Conservation (phyloP, 2,888 invertebrate genomes). For the Acleris cristana region DNA sequence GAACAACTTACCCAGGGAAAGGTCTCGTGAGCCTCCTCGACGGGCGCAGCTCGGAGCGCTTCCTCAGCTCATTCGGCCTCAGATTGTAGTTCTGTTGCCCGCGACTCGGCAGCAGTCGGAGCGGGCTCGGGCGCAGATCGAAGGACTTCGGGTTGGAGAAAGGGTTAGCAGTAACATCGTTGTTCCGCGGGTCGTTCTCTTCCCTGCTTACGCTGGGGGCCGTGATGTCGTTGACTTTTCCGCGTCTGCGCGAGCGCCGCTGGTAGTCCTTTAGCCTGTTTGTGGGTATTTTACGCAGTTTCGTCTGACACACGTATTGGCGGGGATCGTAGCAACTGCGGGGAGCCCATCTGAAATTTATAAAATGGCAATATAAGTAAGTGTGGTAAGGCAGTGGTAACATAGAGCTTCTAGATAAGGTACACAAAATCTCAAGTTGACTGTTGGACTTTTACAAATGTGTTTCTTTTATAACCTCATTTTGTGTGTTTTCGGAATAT, state of each 20-base stretch:
- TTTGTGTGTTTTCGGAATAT: no score
- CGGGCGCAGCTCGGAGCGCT: constrained; percentile 57
- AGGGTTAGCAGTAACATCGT: constrained; percentile 68
- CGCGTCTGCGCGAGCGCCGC: constrained; percentile 78
- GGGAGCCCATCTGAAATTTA: constrained; percentile 85
- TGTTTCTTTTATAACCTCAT: no score
- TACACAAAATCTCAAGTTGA: no score
- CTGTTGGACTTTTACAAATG: no score
- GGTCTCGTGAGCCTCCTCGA: constrained; percentile 67
- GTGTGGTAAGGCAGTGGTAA: not conserved
- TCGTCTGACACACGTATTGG: constrained; percentile 89
- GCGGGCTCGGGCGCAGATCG: constrained; percentile 62
- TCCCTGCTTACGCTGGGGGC: constrained; percentile 71
- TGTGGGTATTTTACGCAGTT: constrained; percentile 77
- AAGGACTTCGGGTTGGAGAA: constrained; percentile 65
- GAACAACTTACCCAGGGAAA: constrained; percentile 70
- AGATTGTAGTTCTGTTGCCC: constrained; percentile 50
- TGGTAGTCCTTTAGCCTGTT: constrained; percentile 71
- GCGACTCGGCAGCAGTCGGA: constrained; percentile 46
- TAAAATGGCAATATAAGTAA: not conserved
- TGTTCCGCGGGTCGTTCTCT: constrained; percentile 61
- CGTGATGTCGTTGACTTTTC: constrained; percentile 82
- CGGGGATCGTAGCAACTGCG: constrained; percentile 85
- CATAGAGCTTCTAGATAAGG: no score
- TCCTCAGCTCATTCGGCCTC: constrained; percentile 64